Conservation (phyloP, 2,113 vertebrate species). For the Bagarius yarrelli region DNA sequence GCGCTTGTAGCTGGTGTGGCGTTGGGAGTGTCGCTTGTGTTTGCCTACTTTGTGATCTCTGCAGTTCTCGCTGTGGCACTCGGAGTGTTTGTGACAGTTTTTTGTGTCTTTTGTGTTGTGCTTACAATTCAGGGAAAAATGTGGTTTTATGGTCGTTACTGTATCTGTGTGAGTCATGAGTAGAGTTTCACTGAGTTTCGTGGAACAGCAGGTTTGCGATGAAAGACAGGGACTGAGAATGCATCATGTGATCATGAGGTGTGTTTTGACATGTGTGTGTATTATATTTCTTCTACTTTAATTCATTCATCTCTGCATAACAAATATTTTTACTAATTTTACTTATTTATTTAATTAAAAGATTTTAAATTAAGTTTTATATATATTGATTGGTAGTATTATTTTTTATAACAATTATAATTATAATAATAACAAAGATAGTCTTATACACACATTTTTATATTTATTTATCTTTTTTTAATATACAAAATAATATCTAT, state of each 20-base stretch:
- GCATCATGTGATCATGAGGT: constrained; percentile 20
- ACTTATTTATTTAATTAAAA: no score
- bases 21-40: not conserved
- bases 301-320: no score
- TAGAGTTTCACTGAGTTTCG: not conserved
- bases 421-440: no score
- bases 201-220: not conserved
- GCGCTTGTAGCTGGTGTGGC: not conserved
- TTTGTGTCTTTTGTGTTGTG: not conserved
- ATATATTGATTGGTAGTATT: no score
- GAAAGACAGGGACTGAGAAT: not conserved
- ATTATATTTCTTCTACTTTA: not conserved
- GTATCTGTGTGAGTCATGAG: not conserved
- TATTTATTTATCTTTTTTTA: no score
- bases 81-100: not conserved
- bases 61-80: not conserved
- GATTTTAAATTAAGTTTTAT: no score
- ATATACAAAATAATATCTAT: no score
- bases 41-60: constrained; percentile 21
- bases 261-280: not conserved
- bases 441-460: no score
- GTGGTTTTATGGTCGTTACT: not conserved
- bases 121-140: not conserved
- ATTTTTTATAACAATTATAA: no score
- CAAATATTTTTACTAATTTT: no score